Conservation (phyloP, 2,888 invertebrate species). For the Tetrapedia diversipes region DNA sequence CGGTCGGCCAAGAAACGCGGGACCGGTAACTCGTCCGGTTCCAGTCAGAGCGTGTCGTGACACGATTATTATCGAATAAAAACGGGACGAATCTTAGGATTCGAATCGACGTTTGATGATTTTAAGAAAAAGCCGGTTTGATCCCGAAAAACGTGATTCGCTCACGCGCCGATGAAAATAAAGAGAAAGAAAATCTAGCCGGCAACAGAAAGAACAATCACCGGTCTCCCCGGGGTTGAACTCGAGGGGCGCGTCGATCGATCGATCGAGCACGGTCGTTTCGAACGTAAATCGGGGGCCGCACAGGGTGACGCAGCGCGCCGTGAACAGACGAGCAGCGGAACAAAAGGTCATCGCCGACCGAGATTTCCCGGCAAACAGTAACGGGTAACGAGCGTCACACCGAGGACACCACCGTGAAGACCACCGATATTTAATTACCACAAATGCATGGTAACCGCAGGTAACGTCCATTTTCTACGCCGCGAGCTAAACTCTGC, state of each 20-base stretch:
- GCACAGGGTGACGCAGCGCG: slow-evolving; percentile 27
- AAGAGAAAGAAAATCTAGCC: background rate
- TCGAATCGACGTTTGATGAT: no score
- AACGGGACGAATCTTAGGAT: no score
- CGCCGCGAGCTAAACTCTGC: background rate
- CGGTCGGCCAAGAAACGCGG: slow-evolving; percentile 22
- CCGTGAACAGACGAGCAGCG: slow-evolving; percentile 25
- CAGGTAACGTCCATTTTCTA: slow-evolving; percentile 18
- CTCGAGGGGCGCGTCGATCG: slow-evolving; percentile 23
- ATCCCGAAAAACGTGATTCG: no score
- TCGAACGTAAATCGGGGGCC: slow-evolving; percentile 55
- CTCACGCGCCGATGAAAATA: background rate
- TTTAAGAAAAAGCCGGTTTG: no score
- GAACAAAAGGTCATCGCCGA: slow-evolving; percentile 63
- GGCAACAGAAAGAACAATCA: slow-evolving; percentile 8
- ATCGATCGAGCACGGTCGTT: slow-evolving; percentile 45
- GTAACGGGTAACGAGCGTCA: slow-evolving; percentile 61
- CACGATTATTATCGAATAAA: slow-evolving; percentile 13
- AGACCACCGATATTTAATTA: slow-evolving; percentile 62
- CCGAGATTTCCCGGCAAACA: slow-evolving; percentile 61
- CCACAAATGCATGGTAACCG: slow-evolving; percentile 29
- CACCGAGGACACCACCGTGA: slow-evolving; percentile 41
- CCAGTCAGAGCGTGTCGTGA: background rate
- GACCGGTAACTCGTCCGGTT: slow-evolving; percentile 29
- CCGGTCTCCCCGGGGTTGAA: background rate